Conservation (phyloP, 2,888 invertebrate species). For the Hirtodrosophila cameraria region DNA sequence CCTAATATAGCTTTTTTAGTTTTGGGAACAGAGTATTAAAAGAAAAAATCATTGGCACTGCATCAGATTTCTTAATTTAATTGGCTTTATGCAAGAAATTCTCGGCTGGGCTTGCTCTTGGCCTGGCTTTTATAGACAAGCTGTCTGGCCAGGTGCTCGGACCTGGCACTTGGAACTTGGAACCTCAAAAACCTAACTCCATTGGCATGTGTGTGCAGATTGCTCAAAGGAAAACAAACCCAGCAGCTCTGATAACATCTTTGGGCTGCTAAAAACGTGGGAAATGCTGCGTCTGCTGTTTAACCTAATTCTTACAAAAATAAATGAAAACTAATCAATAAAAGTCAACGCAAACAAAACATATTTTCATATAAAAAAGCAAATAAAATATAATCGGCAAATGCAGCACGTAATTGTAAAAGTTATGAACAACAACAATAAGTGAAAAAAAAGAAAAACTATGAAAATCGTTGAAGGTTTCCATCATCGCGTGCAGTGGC, state of each 20-base stretch:
- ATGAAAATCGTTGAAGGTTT: conserved; percentile 67
- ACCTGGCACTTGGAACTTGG: too few species aligned
- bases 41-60: conserved; percentile 65
- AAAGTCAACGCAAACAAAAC: conserved; percentile 1
- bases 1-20: too few species aligned
- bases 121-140: conserved; percentile 69
- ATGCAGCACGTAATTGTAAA: conserved; percentile 43
- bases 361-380: conserved; percentile 22
- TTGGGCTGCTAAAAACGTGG: conserved; percentile 36
- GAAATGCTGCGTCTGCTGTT: conserved; percentile 34
- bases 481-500: conserved; percentile 73
- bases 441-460: conserved; percentile 9
- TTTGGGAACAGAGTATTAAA: too few species aligned
- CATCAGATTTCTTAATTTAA: conserved; percentile 80
- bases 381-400: conserved; percentile 26
- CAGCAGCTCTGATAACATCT: conserved; percentile 35
- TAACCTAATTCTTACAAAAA: conserved; percentile 51
- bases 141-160: conserved; percentile 69
- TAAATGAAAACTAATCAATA: conserved; percentile 17
- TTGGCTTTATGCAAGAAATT: conserved; percentile 79
- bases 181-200: not conserved
- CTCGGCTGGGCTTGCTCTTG: conserved; percentile 34
- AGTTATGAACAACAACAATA: conserved; percentile 34
- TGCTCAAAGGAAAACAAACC: conserved; percentile 23
- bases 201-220: not conserved